These are phyloP conservation scores for Drosophila pallidifrons DNA, from an alignment of 1,140 invertebrate genomes.

Conservation along the genomic window DNA sequence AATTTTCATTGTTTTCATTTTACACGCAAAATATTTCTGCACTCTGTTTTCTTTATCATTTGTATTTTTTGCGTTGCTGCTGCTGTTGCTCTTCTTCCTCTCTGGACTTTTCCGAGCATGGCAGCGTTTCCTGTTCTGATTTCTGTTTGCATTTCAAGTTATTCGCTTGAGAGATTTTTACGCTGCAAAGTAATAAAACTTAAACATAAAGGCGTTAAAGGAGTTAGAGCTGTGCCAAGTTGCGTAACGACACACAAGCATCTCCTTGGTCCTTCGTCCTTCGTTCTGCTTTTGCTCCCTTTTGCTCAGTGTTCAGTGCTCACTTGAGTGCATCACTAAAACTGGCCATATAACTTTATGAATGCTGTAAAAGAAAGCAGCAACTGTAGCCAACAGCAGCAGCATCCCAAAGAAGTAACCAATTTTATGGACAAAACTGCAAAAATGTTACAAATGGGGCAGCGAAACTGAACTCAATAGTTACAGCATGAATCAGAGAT, in stretches of 20 bases:
- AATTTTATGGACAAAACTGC: conserved; percentile 18
- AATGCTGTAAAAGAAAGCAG: conserved; percentile 38
- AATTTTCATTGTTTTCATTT: conserved; percentile 83
- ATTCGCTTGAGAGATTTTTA: conserved; percentile 71
- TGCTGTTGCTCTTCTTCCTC: conserved; percentile 17
- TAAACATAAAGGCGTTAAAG: conserved; percentile 51
- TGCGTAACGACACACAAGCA: not conserved
- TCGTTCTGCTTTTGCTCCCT: not conserved
- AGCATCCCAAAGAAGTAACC: conserved; percentile 7
- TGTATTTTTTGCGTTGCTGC: conserved; percentile 27
- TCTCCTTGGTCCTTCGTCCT: not conserved
- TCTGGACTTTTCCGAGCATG: conserved; percentile 34
- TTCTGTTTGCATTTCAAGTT: conserved; percentile 81
- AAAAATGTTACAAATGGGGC: conserved; percentile 23
- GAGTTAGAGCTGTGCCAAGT: conserved; percentile 11
- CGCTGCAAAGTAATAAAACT: conserved; percentile 72
- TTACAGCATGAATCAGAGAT: not conserved
- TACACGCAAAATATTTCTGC: conserved; percentile 68
- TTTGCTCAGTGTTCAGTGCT: not conserved
- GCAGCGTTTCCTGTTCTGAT: conserved; percentile 70
- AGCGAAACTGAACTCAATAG: conserved; percentile 11
- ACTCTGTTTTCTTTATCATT: conserved; percentile 64
- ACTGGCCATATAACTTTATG: conserved; percentile 51
- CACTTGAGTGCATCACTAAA: conserved; percentile 39
- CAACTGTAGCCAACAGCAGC: not conserved